phyloP scores from a whole-genome alignment of 37 sponge, comb jelly and placozoan genomes.

The Hexactinellida sp. region DNA sequence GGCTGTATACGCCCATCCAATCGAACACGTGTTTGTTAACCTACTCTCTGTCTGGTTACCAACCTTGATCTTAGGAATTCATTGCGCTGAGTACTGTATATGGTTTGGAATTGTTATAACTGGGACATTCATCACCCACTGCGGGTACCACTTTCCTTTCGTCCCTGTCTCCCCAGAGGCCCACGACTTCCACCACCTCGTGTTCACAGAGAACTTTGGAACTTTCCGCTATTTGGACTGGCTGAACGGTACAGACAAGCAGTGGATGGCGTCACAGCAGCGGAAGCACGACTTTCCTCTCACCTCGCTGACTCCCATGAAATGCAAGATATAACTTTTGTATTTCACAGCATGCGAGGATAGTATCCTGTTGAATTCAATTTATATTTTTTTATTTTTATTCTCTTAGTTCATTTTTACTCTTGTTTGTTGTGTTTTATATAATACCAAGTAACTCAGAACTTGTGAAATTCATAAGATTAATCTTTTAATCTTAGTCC shows the following conservation, averaged over 20 bases:
- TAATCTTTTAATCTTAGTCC: too few species aligned
- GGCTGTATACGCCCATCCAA: not conserved
- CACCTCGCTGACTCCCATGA: constrained; percentile 3
- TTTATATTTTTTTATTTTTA: not conserved
- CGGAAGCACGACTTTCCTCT: not conserved
- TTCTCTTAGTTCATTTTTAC: too few species aligned
- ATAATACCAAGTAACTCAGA: too few species aligned
- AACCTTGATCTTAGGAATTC: not conserved
- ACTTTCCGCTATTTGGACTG: not conserved
- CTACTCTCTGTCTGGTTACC: not conserved
- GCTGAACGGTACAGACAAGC: not conserved
- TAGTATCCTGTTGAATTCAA: too few species aligned
- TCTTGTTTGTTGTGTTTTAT: too few species aligned
- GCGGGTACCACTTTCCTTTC: not conserved
- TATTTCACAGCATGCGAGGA: too few species aligned
- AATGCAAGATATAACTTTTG: not conserved
- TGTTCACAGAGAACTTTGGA: constrained; percentile 7
- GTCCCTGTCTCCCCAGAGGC: not conserved
- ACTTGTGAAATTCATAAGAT: too few species aligned
- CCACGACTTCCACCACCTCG: not conserved
- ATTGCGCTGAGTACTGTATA: not conserved
- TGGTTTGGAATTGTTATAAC: constrained; percentile 6
- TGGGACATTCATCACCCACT: not conserved
- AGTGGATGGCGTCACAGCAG: not conserved
- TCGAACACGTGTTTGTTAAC: not conserved